Evolutionary conservation across 2,888 invertebrate genomes (phyloP), one percentile per base, ranked within the genome.

Genomic region (Tachina fera): DNA sequence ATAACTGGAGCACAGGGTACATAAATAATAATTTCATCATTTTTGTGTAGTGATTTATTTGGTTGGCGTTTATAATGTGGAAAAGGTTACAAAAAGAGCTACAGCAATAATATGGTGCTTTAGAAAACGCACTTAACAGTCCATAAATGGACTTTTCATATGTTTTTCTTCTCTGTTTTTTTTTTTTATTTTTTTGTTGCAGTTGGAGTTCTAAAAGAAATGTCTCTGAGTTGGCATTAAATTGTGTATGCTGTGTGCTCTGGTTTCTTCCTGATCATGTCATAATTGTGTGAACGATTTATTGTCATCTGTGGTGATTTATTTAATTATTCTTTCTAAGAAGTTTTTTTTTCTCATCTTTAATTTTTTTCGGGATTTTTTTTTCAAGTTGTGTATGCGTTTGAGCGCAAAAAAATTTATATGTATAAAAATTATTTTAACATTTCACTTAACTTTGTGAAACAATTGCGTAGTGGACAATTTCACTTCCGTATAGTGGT

Each of bases 31-130:
- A 87, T 86, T 91, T 91, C 91, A 91, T 91, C 92, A 91, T 91
- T 86, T 85, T 79, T 91, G 91, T 88, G 87, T 86, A 88, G 90
- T 91, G 91, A 91, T 91, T 91, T 91, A 91, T 91, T 91, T 91
- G 86, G 89, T 88, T 88, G 88, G 87, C 87, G 87, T 82, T 87
- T 79, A 83, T 83, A 79, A 60, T 58, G 77, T 60, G 43, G 71
- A 70, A 63, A 84, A 63, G 60, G 88, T 65, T 60, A 58, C 45
- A 70, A 22, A 70, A 45, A 19, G 19, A 56, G 68, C 47, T 61
- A 68, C 61, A 68, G 74, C 68, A 83, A 74, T 72, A 82, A 74
- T 65, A 81, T 72, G 85, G 74, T 79, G 83, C 83, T 83, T 82
- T 63, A 45, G 70, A 45, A 80, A 68, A 84, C 78, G 82, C 75